phyloP scores from a whole-genome alignment of 2,113 vertebrate genomes.

The Nettapus auritus region DNA sequence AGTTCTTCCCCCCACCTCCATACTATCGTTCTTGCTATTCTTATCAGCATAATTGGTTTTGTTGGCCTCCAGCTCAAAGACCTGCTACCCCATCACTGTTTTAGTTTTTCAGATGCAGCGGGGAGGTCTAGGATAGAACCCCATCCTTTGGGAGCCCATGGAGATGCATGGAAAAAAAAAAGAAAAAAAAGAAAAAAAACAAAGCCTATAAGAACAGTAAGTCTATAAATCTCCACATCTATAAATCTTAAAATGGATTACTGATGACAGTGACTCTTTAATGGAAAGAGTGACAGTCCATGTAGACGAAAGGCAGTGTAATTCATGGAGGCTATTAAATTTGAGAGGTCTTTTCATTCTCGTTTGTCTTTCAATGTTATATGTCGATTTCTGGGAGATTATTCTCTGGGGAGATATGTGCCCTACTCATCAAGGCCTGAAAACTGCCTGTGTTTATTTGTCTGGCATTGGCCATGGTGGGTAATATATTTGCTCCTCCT shows the following conservation, averaged over 20 bases:
- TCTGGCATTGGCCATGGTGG: background rate
- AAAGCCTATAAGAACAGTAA: conserved; percentile 22
- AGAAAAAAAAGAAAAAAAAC: background rate
- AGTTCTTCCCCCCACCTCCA: fast-evolving
- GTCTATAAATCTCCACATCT: conserved; percentile 45
- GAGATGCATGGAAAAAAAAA: background rate
- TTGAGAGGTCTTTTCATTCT: conserved; percentile 51
- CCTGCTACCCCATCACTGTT: background rate
- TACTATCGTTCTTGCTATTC: background rate
- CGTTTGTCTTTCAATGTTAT: conserved; percentile 61
- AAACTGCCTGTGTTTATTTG: background rate
- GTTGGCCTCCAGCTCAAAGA: background rate
- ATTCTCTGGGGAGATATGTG: conserved; percentile 40
- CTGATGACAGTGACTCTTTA: conserved; percentile 62
- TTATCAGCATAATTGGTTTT: conserved; percentile 30
- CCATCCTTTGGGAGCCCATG: background rate
- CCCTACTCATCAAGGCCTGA: background rate
- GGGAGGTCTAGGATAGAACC: background rate
- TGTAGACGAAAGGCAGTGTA: conserved; percentile 32
- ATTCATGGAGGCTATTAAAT: conserved; percentile 71
- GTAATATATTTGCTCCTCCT: background rate
- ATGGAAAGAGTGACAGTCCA: conserved; percentile 64
- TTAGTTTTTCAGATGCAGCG: background rate
- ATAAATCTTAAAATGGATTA: conserved; percentile 63
- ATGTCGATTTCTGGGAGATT: conserved; percentile 30